Conservation (phyloP, 2,888 invertebrate species). For the Perizoma affinitatum region DNA sequence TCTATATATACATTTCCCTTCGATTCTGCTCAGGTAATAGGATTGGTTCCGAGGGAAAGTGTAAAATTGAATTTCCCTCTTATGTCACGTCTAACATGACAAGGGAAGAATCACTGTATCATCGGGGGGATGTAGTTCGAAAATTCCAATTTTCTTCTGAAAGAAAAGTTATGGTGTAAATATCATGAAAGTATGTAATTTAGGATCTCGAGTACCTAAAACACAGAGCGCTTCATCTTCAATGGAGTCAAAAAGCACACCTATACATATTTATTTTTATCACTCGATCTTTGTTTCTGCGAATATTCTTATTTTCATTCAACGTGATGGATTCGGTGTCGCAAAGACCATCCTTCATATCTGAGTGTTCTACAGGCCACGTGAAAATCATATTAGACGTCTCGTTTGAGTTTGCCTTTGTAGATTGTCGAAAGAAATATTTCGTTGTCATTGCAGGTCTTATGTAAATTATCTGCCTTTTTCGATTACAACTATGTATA, state of each 20-base stretch:
- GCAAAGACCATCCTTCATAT: constrained; percentile 21
- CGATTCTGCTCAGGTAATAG: constrained; percentile 25
- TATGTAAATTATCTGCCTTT: too few relatives aligned
- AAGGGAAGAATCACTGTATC: constrained; percentile 44
- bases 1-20: constrained; percentile 14
- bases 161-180: too few relatives aligned
- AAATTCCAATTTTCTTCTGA: constrained; percentile 3
- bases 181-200: too few relatives aligned
- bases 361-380: constrained; percentile 1
- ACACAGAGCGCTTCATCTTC: not conserved
- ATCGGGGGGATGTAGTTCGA: not conserved
- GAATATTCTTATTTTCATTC: constrained; percentile 50
- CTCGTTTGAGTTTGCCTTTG: not conserved
- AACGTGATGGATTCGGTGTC: constrained; percentile 47
- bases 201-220: not conserved
- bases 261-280: not conserved
- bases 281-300: constrained; percentile 35
- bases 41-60: constrained; percentile 29
- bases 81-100: constrained; percentile 49
- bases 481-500: too few relatives aligned
- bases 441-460: too few relatives aligned
- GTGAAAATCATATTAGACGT: constrained; percentile 14
- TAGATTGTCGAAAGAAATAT: too few relatives aligned
- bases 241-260: not conserved
- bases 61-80: constrained; percentile 52